phyloP scores from a whole-genome alignment of 2,797 vertebrate genomes.

The Alcedo quadribrachys region DNA sequence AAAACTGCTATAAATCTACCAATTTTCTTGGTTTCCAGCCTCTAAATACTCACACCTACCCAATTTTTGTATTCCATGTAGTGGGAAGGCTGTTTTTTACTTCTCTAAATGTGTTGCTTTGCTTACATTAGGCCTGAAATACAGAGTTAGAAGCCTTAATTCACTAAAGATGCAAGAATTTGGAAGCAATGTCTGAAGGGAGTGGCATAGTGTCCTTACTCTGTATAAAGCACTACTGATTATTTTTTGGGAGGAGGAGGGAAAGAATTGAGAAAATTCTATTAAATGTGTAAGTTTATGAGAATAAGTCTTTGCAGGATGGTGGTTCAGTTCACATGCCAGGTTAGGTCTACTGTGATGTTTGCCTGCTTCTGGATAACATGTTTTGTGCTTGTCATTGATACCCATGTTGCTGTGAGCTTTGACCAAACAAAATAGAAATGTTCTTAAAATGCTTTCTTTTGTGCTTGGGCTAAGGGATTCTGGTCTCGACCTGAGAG shows the following conservation, averaged over 20 bases:
- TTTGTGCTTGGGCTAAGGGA: conserved; percentile 23
- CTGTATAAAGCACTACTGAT: neutral
- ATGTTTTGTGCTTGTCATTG: neutral
- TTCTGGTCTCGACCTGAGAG: neutral
- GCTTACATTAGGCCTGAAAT: neutral
- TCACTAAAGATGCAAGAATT: neutral
- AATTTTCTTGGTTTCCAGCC: neutral
- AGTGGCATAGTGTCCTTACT: neutral
- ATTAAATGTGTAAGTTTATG: neutral
- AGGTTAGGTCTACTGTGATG: neutral
- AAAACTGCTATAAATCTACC: neutral
- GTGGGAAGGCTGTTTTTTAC: neutral
- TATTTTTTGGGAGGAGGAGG: neutral
- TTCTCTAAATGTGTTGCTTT: conserved; percentile 10
- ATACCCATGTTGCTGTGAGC: conserved; percentile 1
- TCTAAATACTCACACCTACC: neutral
- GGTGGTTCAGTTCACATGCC: neutral
- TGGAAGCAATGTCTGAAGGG: neutral
- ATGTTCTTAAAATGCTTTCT: conserved; percentile 10
- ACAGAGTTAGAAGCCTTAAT: neutral
- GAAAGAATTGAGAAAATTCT: neutral
- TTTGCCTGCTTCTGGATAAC: conserved; percentile 25
- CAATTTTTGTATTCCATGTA: neutral
- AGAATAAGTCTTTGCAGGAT: neutral
- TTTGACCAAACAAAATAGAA: neutral